These are phyloP conservation scores for Metallyticus violacea DNA, from an alignment of 2,888 invertebrate genomes.

Conservation along the genomic window DNA sequence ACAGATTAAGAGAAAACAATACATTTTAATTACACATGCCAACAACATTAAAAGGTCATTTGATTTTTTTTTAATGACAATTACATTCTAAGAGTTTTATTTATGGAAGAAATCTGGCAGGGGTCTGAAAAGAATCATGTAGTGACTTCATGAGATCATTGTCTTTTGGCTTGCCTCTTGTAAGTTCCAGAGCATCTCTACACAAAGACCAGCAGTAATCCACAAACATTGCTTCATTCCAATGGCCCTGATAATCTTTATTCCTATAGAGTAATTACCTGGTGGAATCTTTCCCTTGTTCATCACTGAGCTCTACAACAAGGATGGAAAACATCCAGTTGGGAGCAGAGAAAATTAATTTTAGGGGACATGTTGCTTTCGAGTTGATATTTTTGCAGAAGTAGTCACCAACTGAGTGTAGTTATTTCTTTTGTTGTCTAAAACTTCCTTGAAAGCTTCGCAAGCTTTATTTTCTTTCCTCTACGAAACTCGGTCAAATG, in stretches of 20 bases:
- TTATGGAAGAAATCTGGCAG: background rate
- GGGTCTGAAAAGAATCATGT: background rate
- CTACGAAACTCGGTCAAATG: background rate
- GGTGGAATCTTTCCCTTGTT: background rate
- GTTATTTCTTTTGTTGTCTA: background rate
- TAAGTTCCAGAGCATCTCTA: background rate
- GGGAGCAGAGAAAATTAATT: background rate
- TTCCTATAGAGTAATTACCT: background rate
- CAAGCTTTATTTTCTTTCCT: background rate
- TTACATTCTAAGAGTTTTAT: background rate
- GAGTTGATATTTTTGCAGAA: background rate
- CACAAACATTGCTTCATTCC: constrained; percentile 11
- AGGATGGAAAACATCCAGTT: no score
- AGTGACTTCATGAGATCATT: background rate
- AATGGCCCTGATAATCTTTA: background rate
- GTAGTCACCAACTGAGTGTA: background rate
- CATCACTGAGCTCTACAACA: no score
- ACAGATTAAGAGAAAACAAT: no score
- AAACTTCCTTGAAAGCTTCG: background rate
- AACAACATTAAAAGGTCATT: no score
- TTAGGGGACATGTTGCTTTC: background rate
- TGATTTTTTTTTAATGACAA: no score
- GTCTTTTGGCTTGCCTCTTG: background rate
- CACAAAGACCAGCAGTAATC: constrained; percentile 12
- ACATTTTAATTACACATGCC: no score